A percentile compares a stretch with the other conserved stretches of the same genome.
Evolutionary conservation across 2,888 invertebrate species (phyloP).

Genomic region (Watsonalla binaria): DNA sequence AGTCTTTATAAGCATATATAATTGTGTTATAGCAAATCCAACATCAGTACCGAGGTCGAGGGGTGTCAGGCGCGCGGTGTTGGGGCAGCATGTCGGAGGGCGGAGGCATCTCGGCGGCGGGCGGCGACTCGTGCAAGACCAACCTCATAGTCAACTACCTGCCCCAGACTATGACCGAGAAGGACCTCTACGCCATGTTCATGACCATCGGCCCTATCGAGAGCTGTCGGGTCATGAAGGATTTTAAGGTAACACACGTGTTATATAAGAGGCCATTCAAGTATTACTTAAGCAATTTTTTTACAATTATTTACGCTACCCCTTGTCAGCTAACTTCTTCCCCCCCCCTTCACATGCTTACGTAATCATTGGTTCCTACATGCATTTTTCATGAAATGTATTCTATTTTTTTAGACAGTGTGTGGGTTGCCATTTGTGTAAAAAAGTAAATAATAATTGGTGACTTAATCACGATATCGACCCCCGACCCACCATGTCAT

Average conservation of each 20-base stretch:
- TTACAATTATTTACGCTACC: too few species aligned
- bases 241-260: slow-evolving; percentile 86
- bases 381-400: too few species aligned
- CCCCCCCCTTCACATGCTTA: too few species aligned
- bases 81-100: slow-evolving; percentile 76
- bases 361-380: too few species aligned
- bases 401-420: too few species aligned
- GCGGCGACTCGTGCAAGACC: slow-evolving; percentile 77
- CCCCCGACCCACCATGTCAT: too few species aligned
- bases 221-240: slow-evolving; percentile 94
- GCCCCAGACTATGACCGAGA: slow-evolving; percentile 95
- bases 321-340: too few species aligned
- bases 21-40: slow-evolving; percentile 60
- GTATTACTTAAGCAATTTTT: too few species aligned
- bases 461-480: too few species aligned
- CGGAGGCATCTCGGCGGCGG: slow-evolving; percentile 62
- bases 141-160: slow-evolving; percentile 97
- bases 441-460: too few species aligned
- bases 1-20: background rate
- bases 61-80: slow-evolving; percentile 47
- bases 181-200: slow-evolving; percentile 93
- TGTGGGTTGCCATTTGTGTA: too few species aligned
- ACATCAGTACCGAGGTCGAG: slow-evolving; percentile 63
- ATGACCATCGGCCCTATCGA: slow-evolving; percentile 92
- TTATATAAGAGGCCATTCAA: too few species aligned